phyloP scores from a whole-genome alignment of 2,113 vertebrate species.

The Peucedramus taeniatus region DNA sequence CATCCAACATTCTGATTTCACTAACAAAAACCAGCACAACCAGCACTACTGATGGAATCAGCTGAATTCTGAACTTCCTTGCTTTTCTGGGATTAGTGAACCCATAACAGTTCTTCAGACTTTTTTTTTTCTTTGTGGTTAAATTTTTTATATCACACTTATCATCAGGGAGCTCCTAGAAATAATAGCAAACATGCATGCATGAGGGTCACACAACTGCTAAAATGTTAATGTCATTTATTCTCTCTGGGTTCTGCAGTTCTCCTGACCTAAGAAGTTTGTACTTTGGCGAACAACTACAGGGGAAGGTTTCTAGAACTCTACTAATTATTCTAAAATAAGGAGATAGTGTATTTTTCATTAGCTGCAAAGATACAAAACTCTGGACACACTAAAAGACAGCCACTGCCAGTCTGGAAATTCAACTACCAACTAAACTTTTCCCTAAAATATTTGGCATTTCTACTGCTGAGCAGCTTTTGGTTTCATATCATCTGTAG shows the following conservation, averaged over 20 bases:
- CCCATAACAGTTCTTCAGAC: background rate
- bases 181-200: slow-evolving; percentile 36
- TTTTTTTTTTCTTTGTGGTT: background rate
- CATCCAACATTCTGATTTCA: background rate
- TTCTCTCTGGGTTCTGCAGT: slow-evolving; percentile 1
- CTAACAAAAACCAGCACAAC: slow-evolving; percentile 15
- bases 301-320: background rate
- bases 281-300: background rate
- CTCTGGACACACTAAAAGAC: background rate
- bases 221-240: slow-evolving; percentile 51
- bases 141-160: slow-evolving; percentile 47
- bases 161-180: slow-evolving; percentile 39
- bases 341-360: background rate
- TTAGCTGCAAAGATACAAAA: background rate
- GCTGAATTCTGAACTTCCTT: background rate
- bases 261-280: slow-evolving; percentile 14
- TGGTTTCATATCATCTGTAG: background rate
- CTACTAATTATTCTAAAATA: background rate
- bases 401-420: background rate
- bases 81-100: slow-evolving; percentile 16
- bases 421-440: background rate
- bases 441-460: background rate
- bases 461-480: background rate
- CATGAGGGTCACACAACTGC: slow-evolving; percentile 15
- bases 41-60: background rate